Evolutionary conservation across 1,140 invertebrate species (phyloP), one percentile per base, ranked within the genome.

Genomic region (Drosophila sucinea): DNA sequence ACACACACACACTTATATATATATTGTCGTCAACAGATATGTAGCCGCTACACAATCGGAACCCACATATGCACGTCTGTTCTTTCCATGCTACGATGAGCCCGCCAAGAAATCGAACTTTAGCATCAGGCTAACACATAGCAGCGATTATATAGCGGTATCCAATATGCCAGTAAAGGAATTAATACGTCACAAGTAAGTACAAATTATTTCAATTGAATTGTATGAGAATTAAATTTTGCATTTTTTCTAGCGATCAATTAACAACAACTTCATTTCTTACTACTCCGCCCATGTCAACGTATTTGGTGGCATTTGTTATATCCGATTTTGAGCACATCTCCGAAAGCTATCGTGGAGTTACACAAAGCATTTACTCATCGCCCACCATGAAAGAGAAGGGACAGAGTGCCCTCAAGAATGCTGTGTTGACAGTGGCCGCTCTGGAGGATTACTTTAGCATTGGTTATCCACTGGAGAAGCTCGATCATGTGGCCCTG

Each of bases 71-170:
- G 96, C 97, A 1, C 93, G 97, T 7, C 93, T 94, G 41, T 96
- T 96, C 1, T 98, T 98, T 85, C 97, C 97, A 0, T 98, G 97
- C 87, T 97, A 96, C 82, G 98, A 99, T 91, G 97, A 99, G 81
- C 98, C 98, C 0, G 93, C 93, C 11, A 95, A 96, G 73, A 97
- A 97, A 84, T 95, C 96, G 0, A 94, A 93, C 2, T 98, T 96
- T 79, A 93, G 89, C 10, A 92, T 97, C 1, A 92, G 91, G 0
- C 79, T 97, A 10, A 94, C 94, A 0, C 93, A 93, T 60, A 93
- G 93, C 1, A 78, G 62, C 1, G 89, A 92, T 6, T 93, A 95
- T 65, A 92, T 68, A 1, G 93, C 93, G 0, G 92, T 95, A 3
- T 94, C 93, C 0, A 96, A 96, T 85, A 95, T 95, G 92, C 92